Percentiles rank a stretch among this genome's conserved stretches.
Evolutionary conservation across 2,888 invertebrate species (phyloP).

Genomic region (Theodoxus fluviatilis): DNA sequence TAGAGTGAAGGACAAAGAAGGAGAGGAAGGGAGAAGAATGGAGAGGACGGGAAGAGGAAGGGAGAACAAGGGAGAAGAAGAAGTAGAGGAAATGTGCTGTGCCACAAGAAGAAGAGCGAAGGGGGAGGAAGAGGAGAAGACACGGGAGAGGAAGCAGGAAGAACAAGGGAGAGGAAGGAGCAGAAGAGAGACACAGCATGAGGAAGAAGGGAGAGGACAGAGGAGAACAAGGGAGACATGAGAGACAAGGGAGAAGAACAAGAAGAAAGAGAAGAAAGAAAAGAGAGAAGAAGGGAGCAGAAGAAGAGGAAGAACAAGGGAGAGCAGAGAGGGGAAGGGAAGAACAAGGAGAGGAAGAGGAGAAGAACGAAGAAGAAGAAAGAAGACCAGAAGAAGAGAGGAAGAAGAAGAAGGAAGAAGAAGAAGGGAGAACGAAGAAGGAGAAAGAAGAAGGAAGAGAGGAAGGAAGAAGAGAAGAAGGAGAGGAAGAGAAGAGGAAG

Average conservation of each 20-base stretch:
- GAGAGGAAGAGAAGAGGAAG: not conserved
- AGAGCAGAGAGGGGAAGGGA: not conserved
- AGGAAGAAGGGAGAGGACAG: not conserved
- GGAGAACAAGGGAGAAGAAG: not conserved
- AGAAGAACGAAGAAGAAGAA: constrained; percentile 1
- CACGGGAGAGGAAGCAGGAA: not conserved
- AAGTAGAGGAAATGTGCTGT: not conserved
- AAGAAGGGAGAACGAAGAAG: not conserved
- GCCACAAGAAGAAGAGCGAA: not conserved
- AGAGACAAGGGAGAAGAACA: not conserved
- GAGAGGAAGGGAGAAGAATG: not conserved
- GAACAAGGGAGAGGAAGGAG: not conserved
- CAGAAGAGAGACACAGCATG: not conserved
- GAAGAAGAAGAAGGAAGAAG: not conserved
- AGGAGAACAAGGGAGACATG: not conserved
- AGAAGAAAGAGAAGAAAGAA: not conserved
- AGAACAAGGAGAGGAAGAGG: not conserved
- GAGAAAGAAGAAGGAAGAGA: not conserved
- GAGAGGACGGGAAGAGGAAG: constrained; percentile 16
- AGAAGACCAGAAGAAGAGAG: not conserved
- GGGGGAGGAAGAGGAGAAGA: not conserved
- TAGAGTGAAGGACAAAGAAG: not conserved
- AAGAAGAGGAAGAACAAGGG: not conserved
- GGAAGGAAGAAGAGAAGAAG: not conserved
- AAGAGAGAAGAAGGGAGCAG: not conserved